Conservation (phyloP, 2,888 invertebrate species). For the Brachycybe producta region DNA sequence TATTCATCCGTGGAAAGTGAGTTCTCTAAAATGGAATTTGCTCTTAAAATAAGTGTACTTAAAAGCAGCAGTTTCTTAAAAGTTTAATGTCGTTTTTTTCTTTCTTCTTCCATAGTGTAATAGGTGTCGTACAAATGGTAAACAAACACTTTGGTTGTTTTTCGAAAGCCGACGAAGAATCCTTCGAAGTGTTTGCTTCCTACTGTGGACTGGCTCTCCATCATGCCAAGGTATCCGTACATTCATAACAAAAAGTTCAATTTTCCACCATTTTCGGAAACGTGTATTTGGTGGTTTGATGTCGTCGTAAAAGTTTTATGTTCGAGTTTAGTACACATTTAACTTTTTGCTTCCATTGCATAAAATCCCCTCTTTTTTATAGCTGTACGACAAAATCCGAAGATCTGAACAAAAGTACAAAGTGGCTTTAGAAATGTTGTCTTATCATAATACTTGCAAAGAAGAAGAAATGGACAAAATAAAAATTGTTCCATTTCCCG, state of each 20-base stretch:
- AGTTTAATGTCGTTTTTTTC: too few species aligned
- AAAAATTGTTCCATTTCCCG: conserved; percentile 13
- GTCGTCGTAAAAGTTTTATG: not conserved
- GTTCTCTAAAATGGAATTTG: too few species aligned
- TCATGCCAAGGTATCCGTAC: conserved; percentile 49
- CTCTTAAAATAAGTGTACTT: too few species aligned
- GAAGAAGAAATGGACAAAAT: conserved; percentile 46
- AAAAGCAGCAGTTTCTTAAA: too few species aligned
- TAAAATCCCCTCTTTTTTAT: conserved; percentile 16
- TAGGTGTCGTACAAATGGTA: conserved; percentile 84
- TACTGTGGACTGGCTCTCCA: conserved; percentile 75
- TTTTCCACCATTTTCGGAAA: not conserved
- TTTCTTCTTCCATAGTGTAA: conserved; percentile 41
- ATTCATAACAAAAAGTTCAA: not conserved
- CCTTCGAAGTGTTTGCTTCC: conserved; percentile 69
- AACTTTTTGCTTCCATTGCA: too few species aligned
- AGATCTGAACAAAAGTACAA: conserved; percentile 68
- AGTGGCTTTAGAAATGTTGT: conserved; percentile 65
- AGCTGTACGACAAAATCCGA: conserved; percentile 64
- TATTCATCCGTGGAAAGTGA: conserved; percentile 56
- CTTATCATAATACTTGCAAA: conserved; percentile 66
- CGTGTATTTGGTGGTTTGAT: not conserved
- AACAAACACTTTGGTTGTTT: conserved; percentile 42
- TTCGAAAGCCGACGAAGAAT: conserved; percentile 57
- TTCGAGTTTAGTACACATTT: conserved; percentile 7